These are phyloP conservation scores for Drosophila formosana DNA, from an alignment of 2,888 invertebrate genomes.

Conservation along the genomic window DNA sequence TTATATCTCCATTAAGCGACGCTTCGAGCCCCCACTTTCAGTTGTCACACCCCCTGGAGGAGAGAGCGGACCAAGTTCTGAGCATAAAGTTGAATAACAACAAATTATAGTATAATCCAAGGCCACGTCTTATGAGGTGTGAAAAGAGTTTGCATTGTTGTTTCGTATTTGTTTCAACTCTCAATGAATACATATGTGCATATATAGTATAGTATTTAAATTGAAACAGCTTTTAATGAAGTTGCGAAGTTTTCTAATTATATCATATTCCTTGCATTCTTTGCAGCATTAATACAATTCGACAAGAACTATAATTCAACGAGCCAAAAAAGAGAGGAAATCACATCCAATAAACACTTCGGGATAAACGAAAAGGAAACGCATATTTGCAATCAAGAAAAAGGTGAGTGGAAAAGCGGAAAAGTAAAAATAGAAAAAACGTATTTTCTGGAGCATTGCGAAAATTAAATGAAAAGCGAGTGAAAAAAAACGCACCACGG, in stretches of 20 bases:
- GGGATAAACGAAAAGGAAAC: slow-evolving; percentile 42
- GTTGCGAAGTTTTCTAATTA: neutral
- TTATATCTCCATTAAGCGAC: neutral
- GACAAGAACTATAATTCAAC: slow-evolving; percentile 15
- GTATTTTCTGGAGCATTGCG: slow-evolving; percentile 18
- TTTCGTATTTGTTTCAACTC: neutral
- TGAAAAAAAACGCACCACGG: slow-evolving; percentile 32
- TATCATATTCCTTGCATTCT: slow-evolving; percentile 1
- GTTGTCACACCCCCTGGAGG: slow-evolving; percentile 4
- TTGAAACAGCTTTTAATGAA: neutral
- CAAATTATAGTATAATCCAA: slow-evolving; percentile 24
- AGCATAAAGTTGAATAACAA: slow-evolving; percentile 10
- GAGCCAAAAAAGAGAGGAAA: slow-evolving; percentile 25
- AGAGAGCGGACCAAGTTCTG: slow-evolving; percentile 1
- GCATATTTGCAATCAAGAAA: slow-evolving; percentile 45
- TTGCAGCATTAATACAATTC: slow-evolving; percentile 36
- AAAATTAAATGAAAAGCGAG: slow-evolving; percentile 43
- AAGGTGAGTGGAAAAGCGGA: slow-evolving; percentile 21
- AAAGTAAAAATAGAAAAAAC: slow-evolving; percentile 14
- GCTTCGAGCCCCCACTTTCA: slow-evolving; percentile 1
- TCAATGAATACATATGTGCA: neutral
- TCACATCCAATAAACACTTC: slow-evolving; percentile 35
- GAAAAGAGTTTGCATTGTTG: slow-evolving; percentile 10
- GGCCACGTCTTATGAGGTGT: slow-evolving; percentile 15
- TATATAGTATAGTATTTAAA: neutral